phyloP scores from a whole-genome alignment of 2,888 invertebrate species.

The Patella depressa region DNA sequence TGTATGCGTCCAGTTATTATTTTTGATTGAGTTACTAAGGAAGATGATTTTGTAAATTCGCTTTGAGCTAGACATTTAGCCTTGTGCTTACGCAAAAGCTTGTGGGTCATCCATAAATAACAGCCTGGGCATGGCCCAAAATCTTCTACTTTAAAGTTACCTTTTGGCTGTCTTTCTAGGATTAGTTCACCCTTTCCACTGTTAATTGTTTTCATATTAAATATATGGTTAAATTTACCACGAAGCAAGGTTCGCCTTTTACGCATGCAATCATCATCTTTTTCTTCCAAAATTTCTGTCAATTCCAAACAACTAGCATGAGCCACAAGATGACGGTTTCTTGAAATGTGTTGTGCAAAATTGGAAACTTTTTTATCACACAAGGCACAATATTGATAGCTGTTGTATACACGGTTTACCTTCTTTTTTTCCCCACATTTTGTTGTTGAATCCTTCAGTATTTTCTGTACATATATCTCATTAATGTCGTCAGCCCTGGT shows the following conservation, averaged over 20 bases:
- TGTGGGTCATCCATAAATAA: neutral
- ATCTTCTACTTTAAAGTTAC: neutral
- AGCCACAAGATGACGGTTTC: neutral
- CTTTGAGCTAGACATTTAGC: neutral
- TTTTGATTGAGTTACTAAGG: constrained; percentile 3
- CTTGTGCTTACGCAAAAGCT: neutral
- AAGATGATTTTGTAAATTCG: neutral
- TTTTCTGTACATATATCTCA: neutral
- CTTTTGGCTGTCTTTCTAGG: neutral
- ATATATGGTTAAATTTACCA: neutral
- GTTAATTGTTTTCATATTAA: constrained; percentile 3
- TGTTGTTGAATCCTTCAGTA: constrained; percentile 6
- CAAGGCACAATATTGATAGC: constrained; percentile 6
- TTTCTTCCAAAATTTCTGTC: neutral
- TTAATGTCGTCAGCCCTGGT: constrained; percentile 6
- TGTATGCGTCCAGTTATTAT: neutral
- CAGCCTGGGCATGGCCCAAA: constrained; percentile 1
- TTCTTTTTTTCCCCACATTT: neutral
- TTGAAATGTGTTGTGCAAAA: neutral
- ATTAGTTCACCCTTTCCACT: neutral
- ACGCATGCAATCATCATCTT: neutral
- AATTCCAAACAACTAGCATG: constrained; percentile 6
- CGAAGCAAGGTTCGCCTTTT: neutral
- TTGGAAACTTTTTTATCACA: neutral
- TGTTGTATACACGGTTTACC: neutral